phyloP scores from a whole-genome alignment of 2,797 vertebrate species.

The Iguana delicatissima region DNA sequence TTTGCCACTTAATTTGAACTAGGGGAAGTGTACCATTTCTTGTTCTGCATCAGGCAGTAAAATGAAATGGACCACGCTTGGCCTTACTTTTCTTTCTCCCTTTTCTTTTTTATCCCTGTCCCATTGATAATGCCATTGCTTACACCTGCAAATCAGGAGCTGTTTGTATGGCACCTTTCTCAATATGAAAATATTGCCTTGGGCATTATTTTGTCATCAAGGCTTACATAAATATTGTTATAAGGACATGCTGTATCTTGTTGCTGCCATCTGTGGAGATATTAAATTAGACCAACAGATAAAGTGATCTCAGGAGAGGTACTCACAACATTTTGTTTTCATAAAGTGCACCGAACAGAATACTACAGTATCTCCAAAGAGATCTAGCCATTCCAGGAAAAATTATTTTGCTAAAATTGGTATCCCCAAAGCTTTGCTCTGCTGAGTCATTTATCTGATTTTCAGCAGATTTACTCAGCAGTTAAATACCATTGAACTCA shows the following conservation, averaged over 20 bases:
- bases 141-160: constrained; percentile 43
- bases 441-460: background rate
- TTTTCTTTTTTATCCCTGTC: background rate
- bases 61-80: no score
- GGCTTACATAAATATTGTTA: constrained; percentile 44
- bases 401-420: no score
- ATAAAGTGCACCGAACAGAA: constrained; percentile 36
- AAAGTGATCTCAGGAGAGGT: constrained; percentile 30
- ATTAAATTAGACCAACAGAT: constrained; percentile 33
- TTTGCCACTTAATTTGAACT: no score
- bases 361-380: background rate
- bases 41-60: no score
- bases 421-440: background rate
- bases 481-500: background rate
- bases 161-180: constrained; percentile 63
- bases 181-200: constrained; percentile 54
- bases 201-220: constrained; percentile 62
- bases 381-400: no score
- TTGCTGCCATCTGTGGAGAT: constrained; percentile 61
- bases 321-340: constrained; percentile 5
- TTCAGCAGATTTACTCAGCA: background rate
- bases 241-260: constrained; percentile 63
- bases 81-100: background rate
- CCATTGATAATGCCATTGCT: constrained; percentile 25
- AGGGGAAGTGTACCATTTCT: no score